These are phyloP conservation scores for Clarias gariepinus DNA, from an alignment of 2,113 vertebrate species.

Conservation along the genomic window DNA sequence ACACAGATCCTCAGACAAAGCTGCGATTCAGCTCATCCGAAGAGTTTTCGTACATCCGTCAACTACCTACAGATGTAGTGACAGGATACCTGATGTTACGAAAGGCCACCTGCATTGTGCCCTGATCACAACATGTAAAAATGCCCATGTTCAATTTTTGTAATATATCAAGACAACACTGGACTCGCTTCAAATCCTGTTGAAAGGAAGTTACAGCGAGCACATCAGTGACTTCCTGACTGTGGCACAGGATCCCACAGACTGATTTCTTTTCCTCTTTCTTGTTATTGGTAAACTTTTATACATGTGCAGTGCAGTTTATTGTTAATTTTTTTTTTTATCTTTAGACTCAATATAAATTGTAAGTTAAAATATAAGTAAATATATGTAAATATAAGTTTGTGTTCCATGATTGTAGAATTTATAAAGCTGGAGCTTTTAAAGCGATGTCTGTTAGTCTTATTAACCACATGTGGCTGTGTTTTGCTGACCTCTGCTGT, in stretches of 20 bases:
- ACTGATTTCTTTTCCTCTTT: neutral
- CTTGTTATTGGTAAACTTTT: neutral
- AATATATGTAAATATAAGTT: no score
- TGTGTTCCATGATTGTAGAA: neutral
- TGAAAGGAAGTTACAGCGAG: neutral
- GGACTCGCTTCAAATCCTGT: neutral
- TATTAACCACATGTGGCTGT: neutral
- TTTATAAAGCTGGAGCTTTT: neutral
- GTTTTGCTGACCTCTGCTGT: constrained; percentile 11
- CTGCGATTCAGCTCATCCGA: constrained; percentile 90
- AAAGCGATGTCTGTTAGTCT: neutral
- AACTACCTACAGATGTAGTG: constrained; percentile 91
- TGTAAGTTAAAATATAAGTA: no score
- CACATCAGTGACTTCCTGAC: neutral
- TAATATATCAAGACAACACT: neutral
- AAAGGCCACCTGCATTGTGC: constrained; percentile 92
- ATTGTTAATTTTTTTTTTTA: neutral
- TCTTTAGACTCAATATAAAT: neutral
- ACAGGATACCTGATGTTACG: constrained; percentile 91
- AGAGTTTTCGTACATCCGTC: constrained; percentile 95
- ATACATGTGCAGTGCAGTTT: neutral
- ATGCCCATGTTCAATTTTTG: neutral
- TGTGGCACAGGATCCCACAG: neutral
- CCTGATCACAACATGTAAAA: constrained; percentile 62
- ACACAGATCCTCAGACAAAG: constrained; percentile 97